Base-by-base conservation (phyloP, 2,888 invertebrate species). In the Syrphus vitripennis region DNA sequence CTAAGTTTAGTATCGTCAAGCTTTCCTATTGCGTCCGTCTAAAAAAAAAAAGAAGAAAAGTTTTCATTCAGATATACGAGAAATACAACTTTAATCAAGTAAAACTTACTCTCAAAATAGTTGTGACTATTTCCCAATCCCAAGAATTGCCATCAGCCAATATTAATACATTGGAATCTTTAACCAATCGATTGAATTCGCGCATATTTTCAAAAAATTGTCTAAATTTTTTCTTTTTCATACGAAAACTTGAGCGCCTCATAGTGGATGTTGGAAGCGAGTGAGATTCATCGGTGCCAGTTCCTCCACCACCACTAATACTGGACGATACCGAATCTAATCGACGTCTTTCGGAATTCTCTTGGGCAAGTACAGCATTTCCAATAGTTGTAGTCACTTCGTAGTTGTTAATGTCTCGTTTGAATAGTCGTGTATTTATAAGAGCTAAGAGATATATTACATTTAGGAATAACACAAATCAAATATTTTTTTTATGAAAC, bases 121-220 rank as follows among this genome's bases (percentile, higher is more conserved):
- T 95, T 84, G 96, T 94, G 84, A 98, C 96, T n/a, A 97, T 94
- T 89, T 97, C 96, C 98, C 98, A 98, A 91, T 98, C 96, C 98
- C 98, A 98, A 0, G 95, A 94, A 79, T 95, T 95, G 4, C 96
- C 96, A 89, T 97, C 97, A 89, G 97, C 96, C 79, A 95, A 95
- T 75, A 94, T 94, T 89, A 97, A 93, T 4, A 98, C 98, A 87
- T 96, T 95, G 2, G 97, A 96, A 88, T 97, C 97, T 89, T 95
- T 95, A 19, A 98, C 94, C 87, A 95, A 92, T 88, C 94, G 95
- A 90, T 96, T 95, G 88, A 94, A 93, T 81, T 95, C 95, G 65
- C 94, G 93, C 65, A 91, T 89, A 76, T 90, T 92, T 78, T 94
- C 95, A 86, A 94, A 94, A 87, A 94, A 92, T 79, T 93, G 94